Percentiles rank a stretch among this genome's conserved stretches.
Conservation (phyloP, 2,888 invertebrate species). For the Palloptera scutellata region DNA sequence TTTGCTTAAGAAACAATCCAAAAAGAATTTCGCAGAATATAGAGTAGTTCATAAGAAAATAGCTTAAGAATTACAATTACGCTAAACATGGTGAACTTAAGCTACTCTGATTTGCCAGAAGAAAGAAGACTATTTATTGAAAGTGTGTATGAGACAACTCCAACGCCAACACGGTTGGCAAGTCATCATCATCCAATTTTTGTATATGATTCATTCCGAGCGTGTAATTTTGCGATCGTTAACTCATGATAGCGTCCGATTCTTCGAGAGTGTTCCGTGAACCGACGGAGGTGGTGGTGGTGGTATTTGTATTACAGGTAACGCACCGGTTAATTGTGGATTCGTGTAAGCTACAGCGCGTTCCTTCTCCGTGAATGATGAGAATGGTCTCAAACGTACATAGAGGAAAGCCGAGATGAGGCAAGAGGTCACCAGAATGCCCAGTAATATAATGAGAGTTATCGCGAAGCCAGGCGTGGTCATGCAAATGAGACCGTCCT, state of each 20-base stretch:
- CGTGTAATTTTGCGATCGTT: neutral
- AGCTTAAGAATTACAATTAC: neutral
- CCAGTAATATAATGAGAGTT: conserved; percentile 82
- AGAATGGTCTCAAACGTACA: conserved; percentile 78
- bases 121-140: conserved; percentile 27
- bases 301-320: conserved; percentile 59
- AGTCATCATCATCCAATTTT: neutral
- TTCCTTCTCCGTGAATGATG: conserved; percentile 64
- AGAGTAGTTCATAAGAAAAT: neutral
- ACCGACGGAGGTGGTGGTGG: conserved; percentile 43
- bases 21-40: neutral
- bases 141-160: conserved; percentile 24
- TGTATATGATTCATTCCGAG: too few relatives aligned
- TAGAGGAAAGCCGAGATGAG: conserved; percentile 86
- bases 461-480: conserved; percentile 93
- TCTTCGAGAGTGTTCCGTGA: conserved; percentile 59
- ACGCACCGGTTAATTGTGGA: conserved; percentile 55
- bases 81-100: conserved; percentile 18
- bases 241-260: conserved; percentile 52
- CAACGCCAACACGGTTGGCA: conserved; percentile 29
- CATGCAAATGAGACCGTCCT: conserved; percentile 85
- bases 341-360: conserved; percentile 62
- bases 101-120: conserved; percentile 24
- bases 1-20: too few relatives aligned
- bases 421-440: conserved; percentile 84